These are phyloP conservation scores for Polia nebulosa DNA, from an alignment of 2,888 invertebrate species.

Conservation along the genomic window DNA sequence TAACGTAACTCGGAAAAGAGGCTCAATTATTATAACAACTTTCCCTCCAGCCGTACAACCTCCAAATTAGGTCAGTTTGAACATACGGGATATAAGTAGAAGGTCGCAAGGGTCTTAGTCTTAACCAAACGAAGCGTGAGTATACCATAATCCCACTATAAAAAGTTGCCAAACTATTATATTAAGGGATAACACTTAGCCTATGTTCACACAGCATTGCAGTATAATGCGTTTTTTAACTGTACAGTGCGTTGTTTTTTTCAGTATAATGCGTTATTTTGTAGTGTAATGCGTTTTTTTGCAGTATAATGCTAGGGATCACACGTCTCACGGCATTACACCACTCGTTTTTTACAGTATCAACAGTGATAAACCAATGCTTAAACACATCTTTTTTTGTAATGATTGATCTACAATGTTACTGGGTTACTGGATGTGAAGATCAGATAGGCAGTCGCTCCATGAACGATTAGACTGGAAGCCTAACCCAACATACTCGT, in stretches of 20 bases:
- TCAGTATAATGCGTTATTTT: no score
- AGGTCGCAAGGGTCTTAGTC: slow-evolving; percentile 51
- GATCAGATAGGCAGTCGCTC: background rate
- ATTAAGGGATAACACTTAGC: slow-evolving; percentile 1
- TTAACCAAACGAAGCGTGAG: slow-evolving; percentile 54
- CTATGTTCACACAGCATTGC: background rate
- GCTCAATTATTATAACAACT: slow-evolving; percentile 24
- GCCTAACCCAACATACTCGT: background rate
- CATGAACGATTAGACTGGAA: background rate
- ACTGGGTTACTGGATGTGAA: background rate
- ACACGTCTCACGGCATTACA: no score
- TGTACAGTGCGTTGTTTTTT: no score
- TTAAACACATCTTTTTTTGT: background rate
- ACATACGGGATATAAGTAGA: slow-evolving; percentile 30
- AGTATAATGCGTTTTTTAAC: no score
- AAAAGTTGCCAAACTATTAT: slow-evolving; percentile 27
- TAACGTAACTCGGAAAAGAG: slow-evolving; percentile 6
- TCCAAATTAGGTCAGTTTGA: slow-evolving; percentile 52
- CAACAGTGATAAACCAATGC: no score
- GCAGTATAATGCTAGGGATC: no score
- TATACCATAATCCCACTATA: slow-evolving; percentile 18
- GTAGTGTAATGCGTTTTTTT: no score
- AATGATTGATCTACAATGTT: no score
- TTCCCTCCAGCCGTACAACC: slow-evolving; percentile 30
- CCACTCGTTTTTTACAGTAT: no score